A percentile compares a stretch with the other conserved stretches of the same genome.
phyloP scores from a whole-genome alignment of 1,140 invertebrate genomes.

The Wiebesia pumilae region DNA sequence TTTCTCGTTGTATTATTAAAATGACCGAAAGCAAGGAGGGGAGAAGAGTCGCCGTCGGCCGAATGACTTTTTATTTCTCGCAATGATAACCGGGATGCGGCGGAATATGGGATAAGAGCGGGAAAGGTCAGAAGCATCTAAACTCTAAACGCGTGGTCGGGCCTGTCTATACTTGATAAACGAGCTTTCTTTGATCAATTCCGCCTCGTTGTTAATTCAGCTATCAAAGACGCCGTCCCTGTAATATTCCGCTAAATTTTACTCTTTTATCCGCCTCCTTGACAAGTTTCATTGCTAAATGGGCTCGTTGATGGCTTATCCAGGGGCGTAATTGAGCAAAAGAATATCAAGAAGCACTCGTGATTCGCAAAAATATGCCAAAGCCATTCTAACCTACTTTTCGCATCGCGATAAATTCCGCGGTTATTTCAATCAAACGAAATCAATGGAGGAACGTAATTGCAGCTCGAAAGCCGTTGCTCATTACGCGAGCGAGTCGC shows the following conservation, averaged over 20 bases:
- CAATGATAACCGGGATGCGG: neutral
- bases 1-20: neutral
- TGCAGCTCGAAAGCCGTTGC: neutral
- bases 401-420: neutral
- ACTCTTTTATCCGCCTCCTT: neutral
- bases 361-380: conserved; percentile 4
- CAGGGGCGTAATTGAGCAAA: neutral
- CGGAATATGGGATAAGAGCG: neutral
- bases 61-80: neutral
- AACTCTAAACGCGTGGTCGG: conserved; percentile 11
- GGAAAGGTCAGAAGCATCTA: neutral
- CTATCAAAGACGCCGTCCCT: conserved; percentile 1
- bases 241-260: conserved; percentile 9
- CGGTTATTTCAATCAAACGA: neutral
- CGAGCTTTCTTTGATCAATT: conserved; percentile 23
- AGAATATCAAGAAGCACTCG: neutral
- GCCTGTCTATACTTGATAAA: conserved; percentile 17
- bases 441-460: neutral
- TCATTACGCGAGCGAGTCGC: too few relatives aligned
- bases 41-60: neutral
- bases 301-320: neutral
- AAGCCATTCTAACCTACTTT: neutral
- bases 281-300: conserved; percentile 21
- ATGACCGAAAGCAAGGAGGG: neutral
- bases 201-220: conserved; percentile 11